Evolutionary conservation across 2,797 vertebrate genomes (phyloP).

Genomic region (Etheostoma nigrum): DNA sequence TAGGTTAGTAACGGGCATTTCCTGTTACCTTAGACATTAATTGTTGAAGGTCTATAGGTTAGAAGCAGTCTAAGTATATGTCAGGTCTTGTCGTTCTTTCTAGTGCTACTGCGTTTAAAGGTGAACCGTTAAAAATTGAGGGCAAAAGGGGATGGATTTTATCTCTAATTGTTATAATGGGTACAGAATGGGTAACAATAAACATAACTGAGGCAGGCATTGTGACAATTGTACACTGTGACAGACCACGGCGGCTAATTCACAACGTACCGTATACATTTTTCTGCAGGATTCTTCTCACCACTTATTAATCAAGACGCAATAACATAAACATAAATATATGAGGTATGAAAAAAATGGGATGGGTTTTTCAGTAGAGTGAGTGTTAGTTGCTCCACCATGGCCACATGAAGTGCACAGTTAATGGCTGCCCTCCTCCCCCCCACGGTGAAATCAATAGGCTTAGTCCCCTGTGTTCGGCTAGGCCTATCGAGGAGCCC

Average conservation of each 20-base stretch:
- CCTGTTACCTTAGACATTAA: no score
- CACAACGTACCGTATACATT: neutral
- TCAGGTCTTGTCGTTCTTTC: no score
- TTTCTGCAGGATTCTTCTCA: neutral
- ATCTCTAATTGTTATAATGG: no score
- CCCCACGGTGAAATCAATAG: constrained; percentile 78
- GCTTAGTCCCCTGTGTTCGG: constrained; percentile 69
- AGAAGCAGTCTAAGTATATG: no score
- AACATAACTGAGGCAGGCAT: neutral
- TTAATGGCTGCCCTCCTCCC: constrained; percentile 71
- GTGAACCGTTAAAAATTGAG: no score
- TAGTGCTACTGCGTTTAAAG: no score
- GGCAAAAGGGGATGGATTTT: no score
- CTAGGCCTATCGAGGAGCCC: constrained; percentile 80
- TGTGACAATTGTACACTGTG: neutral
- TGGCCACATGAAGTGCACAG: constrained; percentile 62
- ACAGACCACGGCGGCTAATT: neutral
- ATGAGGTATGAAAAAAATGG: neutral
- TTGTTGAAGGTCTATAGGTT: no score
- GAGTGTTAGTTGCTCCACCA: constrained; percentile 24
- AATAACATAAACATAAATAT: neutral
- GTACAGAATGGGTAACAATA: neutral
- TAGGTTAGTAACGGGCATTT: no score
- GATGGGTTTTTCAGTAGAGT: constrained; percentile 17
- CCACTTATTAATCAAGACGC: neutral